Evolutionary conservation across 92 coral and sea anemone genomes (phyloP).

Genomic region (Phymanthus crucifer): DNA sequence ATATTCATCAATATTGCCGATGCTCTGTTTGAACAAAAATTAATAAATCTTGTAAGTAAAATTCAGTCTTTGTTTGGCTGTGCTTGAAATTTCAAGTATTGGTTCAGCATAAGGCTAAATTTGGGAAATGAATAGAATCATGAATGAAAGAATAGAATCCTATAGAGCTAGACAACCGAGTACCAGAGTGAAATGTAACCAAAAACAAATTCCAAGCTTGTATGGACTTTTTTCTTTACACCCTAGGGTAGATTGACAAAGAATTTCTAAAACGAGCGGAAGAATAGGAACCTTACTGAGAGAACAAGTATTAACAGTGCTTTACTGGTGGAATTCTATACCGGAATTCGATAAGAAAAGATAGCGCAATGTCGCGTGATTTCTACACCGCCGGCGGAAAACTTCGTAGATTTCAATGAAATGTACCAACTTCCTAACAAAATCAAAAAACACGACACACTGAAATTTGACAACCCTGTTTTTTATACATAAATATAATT

Average conservation of each 20-base stretch:
- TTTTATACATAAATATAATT: constrained; percentile 29
- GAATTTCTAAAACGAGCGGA: background rate
- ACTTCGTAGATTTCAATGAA: background rate
- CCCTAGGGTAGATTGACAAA: background rate
- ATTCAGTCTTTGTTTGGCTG: background rate
- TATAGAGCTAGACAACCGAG: background rate
- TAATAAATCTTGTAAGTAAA: background rate
- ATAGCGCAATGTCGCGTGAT: background rate
- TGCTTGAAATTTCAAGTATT: background rate
- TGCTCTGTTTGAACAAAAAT: background rate
- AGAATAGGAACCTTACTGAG: background rate
- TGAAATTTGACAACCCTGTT: constrained; percentile 6
- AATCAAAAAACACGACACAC: background rate
- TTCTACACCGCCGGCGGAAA: background rate
- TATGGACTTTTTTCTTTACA: background rate
- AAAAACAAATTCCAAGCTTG: background rate
- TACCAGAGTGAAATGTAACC: background rate
- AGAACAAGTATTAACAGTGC: background rate
- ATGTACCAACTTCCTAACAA: background rate
- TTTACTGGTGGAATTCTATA: background rate
- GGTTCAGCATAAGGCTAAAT: background rate
- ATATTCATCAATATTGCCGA: background rate
- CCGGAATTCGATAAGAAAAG: background rate
- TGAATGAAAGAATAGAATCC: background rate
- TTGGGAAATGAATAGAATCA: background rate